Evolutionary conservation across 2,888 invertebrate species (phyloP).

Genomic region (Stenodera caucasica): DNA sequence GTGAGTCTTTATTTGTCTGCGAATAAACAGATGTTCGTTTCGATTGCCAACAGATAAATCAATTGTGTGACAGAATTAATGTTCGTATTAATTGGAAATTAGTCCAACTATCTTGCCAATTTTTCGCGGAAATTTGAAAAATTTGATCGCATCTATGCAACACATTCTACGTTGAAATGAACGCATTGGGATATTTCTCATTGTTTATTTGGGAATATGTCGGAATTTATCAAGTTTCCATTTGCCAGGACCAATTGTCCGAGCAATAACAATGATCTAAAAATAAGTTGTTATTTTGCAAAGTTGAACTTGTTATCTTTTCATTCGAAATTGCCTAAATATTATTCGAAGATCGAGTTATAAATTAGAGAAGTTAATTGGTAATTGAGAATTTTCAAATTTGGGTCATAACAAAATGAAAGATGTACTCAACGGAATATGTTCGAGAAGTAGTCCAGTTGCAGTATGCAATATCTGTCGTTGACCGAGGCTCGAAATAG

Average conservation of each 20-base stretch:
- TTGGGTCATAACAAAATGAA: conserved; percentile 4
- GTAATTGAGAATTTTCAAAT: not conserved
- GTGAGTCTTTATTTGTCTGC: conserved; percentile 40
- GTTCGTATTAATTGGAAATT: not conserved
- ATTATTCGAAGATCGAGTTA: not conserved
- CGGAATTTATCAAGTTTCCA: not conserved
- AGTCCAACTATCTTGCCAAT: not conserved
- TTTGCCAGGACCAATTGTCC: not conserved
- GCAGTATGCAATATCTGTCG: conserved; percentile 15
- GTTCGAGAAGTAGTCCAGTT: not conserved
- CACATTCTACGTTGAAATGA: conserved; percentile 3
- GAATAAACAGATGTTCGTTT: not conserved
- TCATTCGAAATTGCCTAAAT: not conserved
- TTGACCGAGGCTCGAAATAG: conserved; percentile 19
- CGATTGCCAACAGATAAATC: not conserved
- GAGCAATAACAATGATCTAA: not conserved
- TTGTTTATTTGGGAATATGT: not conserved
- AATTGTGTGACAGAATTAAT: not conserved
- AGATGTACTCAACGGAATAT: not conserved
- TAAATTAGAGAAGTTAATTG: not conserved
- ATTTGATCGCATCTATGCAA: not conserved
- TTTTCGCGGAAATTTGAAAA: not conserved
- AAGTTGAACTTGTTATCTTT: not conserved
- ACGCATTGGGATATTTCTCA: no score
- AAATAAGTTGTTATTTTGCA: not conserved